A percentile compares a stretch with the other conserved stretches of the same genome.
These are phyloP conservation scores for Scalopus aquaticus DNA, from an alignment of 2,113 vertebrate species.

Conservation along the genomic window DNA sequence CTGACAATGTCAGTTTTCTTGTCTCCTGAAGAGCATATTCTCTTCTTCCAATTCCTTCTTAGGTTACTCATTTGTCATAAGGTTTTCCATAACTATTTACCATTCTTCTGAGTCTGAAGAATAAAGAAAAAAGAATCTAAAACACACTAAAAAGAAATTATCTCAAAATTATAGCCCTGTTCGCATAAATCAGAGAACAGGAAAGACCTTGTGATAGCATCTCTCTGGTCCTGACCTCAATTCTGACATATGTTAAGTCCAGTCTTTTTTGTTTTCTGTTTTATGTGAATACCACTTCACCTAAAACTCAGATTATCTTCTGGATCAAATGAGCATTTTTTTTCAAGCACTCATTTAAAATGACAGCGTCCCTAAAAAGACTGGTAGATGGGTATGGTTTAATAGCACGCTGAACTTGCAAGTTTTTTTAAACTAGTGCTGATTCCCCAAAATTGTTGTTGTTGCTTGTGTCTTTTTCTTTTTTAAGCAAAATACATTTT, in stretches of 20 bases:
- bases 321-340: not conserved
- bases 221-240: not conserved
- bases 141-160: not conserved
- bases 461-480: not conserved
- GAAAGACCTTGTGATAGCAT: not conserved
- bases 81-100: not conserved
- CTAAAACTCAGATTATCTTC: not conserved
- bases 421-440: not conserved
- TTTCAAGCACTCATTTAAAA: not conserved
- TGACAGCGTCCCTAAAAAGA: not conserved
- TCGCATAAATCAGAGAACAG: not conserved
- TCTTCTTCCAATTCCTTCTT: not conserved
- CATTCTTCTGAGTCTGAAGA: not conserved
- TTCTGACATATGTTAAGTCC: not conserved
- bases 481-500: slow-evolving; percentile 1
- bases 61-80: not conserved
- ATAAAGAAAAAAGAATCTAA: not conserved
- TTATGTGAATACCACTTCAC: not conserved
- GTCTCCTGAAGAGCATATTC: not conserved
- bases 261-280: not conserved
- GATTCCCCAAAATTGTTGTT: not conserved
- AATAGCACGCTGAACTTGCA: not conserved
- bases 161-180: not conserved
- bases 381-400: not conserved
- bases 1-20: not conserved